Evolutionary conservation across 2,797 vertebrate species (phyloP).

Genomic region (Acropternis orthonyx): DNA sequence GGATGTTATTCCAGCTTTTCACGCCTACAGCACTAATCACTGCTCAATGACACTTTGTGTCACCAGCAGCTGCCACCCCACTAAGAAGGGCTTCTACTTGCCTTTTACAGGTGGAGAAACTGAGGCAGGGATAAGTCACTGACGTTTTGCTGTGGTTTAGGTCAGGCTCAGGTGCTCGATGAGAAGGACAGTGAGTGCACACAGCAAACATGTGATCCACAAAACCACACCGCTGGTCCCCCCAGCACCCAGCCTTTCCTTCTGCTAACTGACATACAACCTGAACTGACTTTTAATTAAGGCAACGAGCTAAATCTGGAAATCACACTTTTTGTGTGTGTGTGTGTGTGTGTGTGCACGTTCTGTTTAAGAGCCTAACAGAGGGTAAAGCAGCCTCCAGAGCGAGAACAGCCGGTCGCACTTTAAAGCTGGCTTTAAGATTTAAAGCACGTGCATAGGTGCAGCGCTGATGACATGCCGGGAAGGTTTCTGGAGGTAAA

Average conservation of each 20-base stretch:
- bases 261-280: background rate
- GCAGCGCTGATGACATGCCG: fast-evolving
- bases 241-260: background rate
- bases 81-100: background rate
- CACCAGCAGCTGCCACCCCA: background rate
- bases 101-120: background rate
- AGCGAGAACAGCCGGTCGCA: fast-evolving
- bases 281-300: background rate
- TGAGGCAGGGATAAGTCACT: background rate
- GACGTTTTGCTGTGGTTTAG: background rate
- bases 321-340: background rate
- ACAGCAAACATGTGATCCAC: background rate
- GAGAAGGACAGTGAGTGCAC: fast-evolving
- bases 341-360: fast-evolving
- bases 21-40: background rate
- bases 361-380: background rate
- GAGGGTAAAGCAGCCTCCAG: background rate
- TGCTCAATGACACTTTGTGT: fast-evolving
- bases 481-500: background rate
- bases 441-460: background rate
- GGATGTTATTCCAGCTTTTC: background rate
- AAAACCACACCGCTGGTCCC: background rate
- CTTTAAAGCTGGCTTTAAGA: background rate
- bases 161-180: fast-evolving
- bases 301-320: background rate